Evolutionary conservation across 1,140 invertebrate species (phyloP), one percentile per base, ranked within the genome.

Genomic region (Laupala kohalensis): DNA sequence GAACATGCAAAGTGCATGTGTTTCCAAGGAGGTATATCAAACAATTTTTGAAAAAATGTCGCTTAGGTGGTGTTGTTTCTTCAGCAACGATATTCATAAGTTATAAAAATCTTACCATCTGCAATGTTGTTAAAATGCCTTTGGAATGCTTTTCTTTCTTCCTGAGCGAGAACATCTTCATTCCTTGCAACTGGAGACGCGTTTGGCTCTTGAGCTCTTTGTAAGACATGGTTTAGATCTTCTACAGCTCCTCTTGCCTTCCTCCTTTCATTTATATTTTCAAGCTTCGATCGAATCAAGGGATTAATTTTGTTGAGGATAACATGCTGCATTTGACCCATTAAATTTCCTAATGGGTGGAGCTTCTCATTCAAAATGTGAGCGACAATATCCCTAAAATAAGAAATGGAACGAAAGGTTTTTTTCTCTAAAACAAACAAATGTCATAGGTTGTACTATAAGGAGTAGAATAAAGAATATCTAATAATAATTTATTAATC

Each of bases 251-350:
- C n/a, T n/a, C n/a, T n/a, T n/a, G n/a, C n/a, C n/a, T n/a, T n/a
- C n/a, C n/a, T n/a, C 62, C 37, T 70, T 62, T 37, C 25, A n/a
- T 53, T 53, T 13, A 53, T 53, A 19, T 53, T 53, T 53, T 53
- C 37, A 13, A 19, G 37, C 37, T 13, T 1, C 19, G 19, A 9
- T 19, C 4, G 27, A 27, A 70, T 70, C 6, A 70, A 62, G 13
- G 69, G 69, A n/a, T 65, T 26, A 6, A 70, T 63, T 64, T 70
- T 70, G 24, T 70, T 63, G 23, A 64, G 19, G 13, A 70, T 53
- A 25, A 62, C 69, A 70, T 70, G 62, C 25, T 70, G 69, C 69
- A 70, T 70, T n/a, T 70, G 69, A 23, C 62, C 24, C 13, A 70
- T n/a, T 13, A 70, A 2, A 28, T 13, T 19, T 15, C 69, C 69